Evolutionary conservation across 2,113 vertebrate genomes (phyloP), one percentile per base, ranked within the genome.

Genomic region (Cathartes aura): DNA sequence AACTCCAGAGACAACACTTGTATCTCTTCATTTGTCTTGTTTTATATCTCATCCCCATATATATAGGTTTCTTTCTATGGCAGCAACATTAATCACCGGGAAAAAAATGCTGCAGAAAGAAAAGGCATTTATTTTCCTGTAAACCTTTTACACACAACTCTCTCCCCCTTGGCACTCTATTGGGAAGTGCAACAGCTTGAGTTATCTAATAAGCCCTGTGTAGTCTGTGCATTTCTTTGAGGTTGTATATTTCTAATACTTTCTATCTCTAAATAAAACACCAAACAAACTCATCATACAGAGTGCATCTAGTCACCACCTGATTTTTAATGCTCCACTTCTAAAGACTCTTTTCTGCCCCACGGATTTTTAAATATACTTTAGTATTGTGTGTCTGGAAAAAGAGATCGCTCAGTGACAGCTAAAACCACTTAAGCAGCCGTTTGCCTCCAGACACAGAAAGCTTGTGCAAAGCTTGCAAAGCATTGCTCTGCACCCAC

Each of bases 201-300:
- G 45, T 84, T 89, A 87, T 81, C 75, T 71, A 84, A 87, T 47
- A 89, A 92, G 13, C 38, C 24, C 55, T 40, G 30, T 1, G 1
- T 21, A 83, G 59, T 62, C 29, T 58, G 14, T 67, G 81, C 50
- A 26, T 67, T 80, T 76, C 55, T 92, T 92, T 89, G 83, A 83
- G 82, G 56, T 40, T 84, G 40, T 84, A 32, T 67, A 42, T 87
- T 78, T 89, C 52, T 87, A 95, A 91, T 74, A 82, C 18, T 70
- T 70, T 84, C 67, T 78, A 7, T 53, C 75, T 74, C 48, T 78
- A 92, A 95, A 94, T 63, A 96, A 83, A 96, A 81, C 67, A 50
- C 72, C 32, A 83, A 67, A 88, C 43, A 86, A 87, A 47, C 12
- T 81, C 68, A 62, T 43, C 47, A 71, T n/a, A 56, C 36, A 82